Conservation (phyloP, 2,113 vertebrate species). For the Lasiurus borealis region DNA sequence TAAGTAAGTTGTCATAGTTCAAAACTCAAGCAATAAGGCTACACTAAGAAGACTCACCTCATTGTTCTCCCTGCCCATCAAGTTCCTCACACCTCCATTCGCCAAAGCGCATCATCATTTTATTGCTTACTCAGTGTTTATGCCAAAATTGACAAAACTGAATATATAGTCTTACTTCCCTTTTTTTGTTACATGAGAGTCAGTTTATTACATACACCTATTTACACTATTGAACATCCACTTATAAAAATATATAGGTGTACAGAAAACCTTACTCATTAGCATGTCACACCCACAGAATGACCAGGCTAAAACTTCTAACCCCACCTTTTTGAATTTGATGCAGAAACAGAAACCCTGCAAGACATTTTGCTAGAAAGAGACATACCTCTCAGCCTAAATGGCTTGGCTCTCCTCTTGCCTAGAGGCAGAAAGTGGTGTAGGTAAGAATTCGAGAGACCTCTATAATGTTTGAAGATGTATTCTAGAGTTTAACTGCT, state of each 20-base stretch:
- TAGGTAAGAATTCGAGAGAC: neutral
- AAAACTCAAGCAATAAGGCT: neutral
- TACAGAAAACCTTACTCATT: neutral
- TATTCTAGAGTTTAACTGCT: neutral
- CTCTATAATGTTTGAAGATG: neutral
- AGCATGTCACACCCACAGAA: neutral
- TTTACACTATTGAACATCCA: neutral
- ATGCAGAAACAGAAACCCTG: neutral
- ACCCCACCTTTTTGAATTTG: neutral
- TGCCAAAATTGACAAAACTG: neutral
- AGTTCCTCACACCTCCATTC: neutral
- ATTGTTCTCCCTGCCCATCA: neutral
- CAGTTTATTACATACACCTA: neutral
- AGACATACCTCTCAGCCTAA: neutral
- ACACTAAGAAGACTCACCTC: neutral
- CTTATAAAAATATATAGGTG: neutral
- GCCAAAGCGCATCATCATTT: neutral
- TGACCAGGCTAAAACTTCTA: neutral
- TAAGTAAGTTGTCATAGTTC: neutral
- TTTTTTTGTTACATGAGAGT: constrained; percentile 3
- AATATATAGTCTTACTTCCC: neutral
- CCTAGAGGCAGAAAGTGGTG: neutral
- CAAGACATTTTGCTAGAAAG: neutral
- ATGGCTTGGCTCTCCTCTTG: neutral
- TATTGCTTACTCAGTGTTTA: neutral